Evolutionary conservation across 1,140 invertebrate genomes (phyloP).

Genomic region (Brachystomella parvula): DNA sequence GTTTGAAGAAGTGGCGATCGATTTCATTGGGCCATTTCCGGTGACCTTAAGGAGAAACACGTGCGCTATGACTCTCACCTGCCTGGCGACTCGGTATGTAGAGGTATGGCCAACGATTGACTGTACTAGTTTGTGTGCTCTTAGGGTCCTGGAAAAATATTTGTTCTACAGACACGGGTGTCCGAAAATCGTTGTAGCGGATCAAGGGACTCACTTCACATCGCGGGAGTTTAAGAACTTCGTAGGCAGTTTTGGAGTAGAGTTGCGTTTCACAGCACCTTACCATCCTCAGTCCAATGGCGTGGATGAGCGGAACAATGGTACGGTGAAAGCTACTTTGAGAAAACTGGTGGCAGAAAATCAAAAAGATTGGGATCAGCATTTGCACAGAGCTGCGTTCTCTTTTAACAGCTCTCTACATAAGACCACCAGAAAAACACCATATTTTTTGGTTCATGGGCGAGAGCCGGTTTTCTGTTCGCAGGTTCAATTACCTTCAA

Average conservation of each 20-base stretch:
- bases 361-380: constrained; percentile 14
- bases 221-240: constrained; percentile 4
- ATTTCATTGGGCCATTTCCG: constrained; percentile 25
- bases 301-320: constrained; percentile 5
- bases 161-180: constrained; percentile 11
- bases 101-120: constrained; percentile 6
- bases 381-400: neutral
- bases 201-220: neutral
- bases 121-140: neutral
- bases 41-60: neutral
- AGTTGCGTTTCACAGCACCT: neutral
- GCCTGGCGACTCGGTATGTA: constrained; percentile 19
- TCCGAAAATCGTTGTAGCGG: neutral
- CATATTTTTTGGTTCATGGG: constrained; percentile 8
- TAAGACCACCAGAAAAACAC: neutral
- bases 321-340: constrained; percentile 8
- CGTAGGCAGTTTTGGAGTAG: neutral
- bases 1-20: constrained; percentile 16
- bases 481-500: neutral
- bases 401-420: constrained; percentile 6
- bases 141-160: constrained; percentile 6
- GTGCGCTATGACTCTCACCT: constrained; percentile 1
- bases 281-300: constrained; percentile 13
- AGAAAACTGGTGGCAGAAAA: constrained; percentile 4
- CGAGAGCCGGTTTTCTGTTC: neutral